Percentiles rank a stretch among this genome's conserved stretches.
Evolutionary conservation across 2,797 vertebrate genomes (phyloP).

Genomic region (Miichthys miiuy): DNA sequence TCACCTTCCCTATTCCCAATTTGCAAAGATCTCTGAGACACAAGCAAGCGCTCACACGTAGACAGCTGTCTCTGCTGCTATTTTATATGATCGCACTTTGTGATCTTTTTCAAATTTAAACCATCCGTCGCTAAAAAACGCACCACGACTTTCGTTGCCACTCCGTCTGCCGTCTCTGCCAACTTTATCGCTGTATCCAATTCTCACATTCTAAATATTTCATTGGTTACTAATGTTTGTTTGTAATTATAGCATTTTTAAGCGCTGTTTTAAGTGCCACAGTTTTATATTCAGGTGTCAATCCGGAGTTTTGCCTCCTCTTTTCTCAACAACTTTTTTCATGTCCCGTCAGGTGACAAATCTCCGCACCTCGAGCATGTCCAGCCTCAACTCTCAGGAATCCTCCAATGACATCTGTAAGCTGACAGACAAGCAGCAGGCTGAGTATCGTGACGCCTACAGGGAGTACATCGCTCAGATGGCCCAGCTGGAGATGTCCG

Average conservation of each 20-base stretch:
- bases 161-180: slow-evolving; percentile 22
- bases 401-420: slow-evolving; percentile 97
- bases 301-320: background rate
- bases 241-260: slow-evolving; percentile 16
- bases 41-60: slow-evolving; percentile 46
- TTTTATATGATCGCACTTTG: slow-evolving; percentile 61
- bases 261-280: background rate
- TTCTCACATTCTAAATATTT: slow-evolving; percentile 35
- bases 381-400: slow-evolving; percentile 98
- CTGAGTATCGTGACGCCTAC: slow-evolving; percentile 96
- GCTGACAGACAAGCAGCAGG: slow-evolving; percentile 98
- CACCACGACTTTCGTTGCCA: slow-evolving; percentile 39
- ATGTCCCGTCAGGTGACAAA: slow-evolving; percentile 85
- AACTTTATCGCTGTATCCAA: slow-evolving; percentile 24
- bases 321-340: background rate
- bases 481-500: slow-evolving; percentile 92
- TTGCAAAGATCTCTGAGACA: slow-evolving; percentile 54
- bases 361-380: slow-evolving; percentile 93
- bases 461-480: slow-evolving; percentile 98
- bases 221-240: background rate
- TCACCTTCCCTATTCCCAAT: slow-evolving; percentile 55
- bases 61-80: slow-evolving; percentile 55
- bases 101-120: slow-evolving; percentile 60
- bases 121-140: slow-evolving; percentile 45
- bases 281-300: slow-evolving; percentile 7